Evolutionary conservation across 2,113 vertebrate genomes (phyloP), one percentile per base, ranked within the genome.

Genomic region (Carettochelys insculpta): DNA sequence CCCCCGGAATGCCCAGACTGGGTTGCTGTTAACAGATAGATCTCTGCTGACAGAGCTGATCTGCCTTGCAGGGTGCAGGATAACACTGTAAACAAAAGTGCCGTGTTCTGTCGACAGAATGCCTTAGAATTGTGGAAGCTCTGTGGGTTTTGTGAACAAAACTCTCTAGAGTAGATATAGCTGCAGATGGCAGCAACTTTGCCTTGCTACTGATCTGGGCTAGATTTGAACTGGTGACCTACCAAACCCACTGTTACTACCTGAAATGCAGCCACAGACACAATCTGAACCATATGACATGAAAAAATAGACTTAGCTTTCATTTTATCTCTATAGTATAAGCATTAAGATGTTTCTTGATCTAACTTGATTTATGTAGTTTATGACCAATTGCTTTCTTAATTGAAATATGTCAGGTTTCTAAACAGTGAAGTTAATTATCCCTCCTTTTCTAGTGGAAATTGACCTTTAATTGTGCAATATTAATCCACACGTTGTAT

Each of bases 401-500:
- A 96, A 97, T 93, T 96, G 95, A 97, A 96, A 91, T 88, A 92
- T 80, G 94, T 94, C 92, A 88, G 77, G 73, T 93, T 92, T 96
- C 88, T 94, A 93, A 90, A 95, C 81, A 83, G 51, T 93, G 75
- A 85, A 97, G 58, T 94, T 96, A 94, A 95, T 97, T 96, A 94
- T 93, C 94, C 86, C 85, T 95, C 78, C 8, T 96, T 96, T 94
- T 86, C 86, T 92, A 96, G 83, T 92, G 85, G 75, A 94, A 92
- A 86, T 89, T 94, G 94, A 96, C 88, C 92, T 95, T 89, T 96
- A 97, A 97, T 95, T 94, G 93, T 93, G 86, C 94, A 91, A 95
- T 96, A 95, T 97, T 96, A 97, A 96, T 96, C 86, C 92, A 95
- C 92, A 96, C 93, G 96, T 92, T 97, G 90, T 96, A 96, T 91